Evolutionary conservation across 1,140 invertebrate species (phyloP), one percentile per base, ranked within the genome.

Genomic region (Periplaneta americana): DNA sequence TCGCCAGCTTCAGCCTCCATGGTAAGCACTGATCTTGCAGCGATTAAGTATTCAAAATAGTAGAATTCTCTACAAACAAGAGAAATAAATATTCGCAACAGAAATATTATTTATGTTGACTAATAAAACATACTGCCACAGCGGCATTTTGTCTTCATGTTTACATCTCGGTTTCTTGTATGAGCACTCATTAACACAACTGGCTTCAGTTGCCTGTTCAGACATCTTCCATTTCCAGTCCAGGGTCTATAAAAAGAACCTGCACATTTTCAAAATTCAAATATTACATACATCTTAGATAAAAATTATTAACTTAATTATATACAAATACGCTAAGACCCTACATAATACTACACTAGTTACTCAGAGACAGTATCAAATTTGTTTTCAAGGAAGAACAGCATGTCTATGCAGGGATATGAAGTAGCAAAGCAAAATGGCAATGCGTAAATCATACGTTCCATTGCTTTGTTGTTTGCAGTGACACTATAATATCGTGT

Each of bases 1-100:
- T 92, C 91, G 74, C 90, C 87, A 87, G 87, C 86, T 33, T 85
- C 86, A 81, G 85, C 87, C 83, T 89, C 88, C 88, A 89, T 89
- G 81, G 86, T 86, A 82, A n/a, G 48, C 48, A 66, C 48, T 66
- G 48, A 66, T 66, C 48, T 78, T 66, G 48, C 48, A 66, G 28
- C 13, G 48, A 2, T n/a, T 28, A n/a, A 28, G 28, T 28, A 8
- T 28, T 66, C 48, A 66, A 66, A 66, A 66, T 10, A n/a, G 48
- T 8, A 66, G 48, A n/a, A n/a, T 6, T 66, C 48, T 66, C 48
- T 66, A 66, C n/a, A n/a, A 66, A n/a, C n/a, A n/a, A 66, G 13
- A 5, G 11, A 66, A 66, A 66, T 28, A 3, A 48, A 48, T 3
- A 15, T n/a, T n/a, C 22, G 48, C 48, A 66, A 66, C 9, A 3